Evolutionary conservation across 2,888 invertebrate species (phyloP), one percentile per base, ranked within the genome.

Genomic region (Cryptocephalus moraei): DNA sequence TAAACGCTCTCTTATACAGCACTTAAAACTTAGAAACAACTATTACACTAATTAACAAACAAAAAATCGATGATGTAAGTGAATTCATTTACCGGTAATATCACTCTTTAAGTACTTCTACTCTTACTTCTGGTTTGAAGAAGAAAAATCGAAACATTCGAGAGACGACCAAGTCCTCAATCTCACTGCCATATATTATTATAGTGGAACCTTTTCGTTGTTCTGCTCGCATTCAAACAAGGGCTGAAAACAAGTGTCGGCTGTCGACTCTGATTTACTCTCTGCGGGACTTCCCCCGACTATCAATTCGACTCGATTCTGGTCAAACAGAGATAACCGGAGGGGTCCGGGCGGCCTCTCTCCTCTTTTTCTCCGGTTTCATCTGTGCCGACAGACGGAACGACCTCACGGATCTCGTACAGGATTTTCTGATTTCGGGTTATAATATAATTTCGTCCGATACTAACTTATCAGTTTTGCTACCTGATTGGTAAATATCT

Each of bases 281-380:
- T 42, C 49, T 41, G 14, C 51, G 53, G 57, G 59, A 57, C 52
- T 22, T 51, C 53, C 49, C 43, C 43, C 46, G 46, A 55, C 55
- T 56, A 61, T 59, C 59, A 58, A 58, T 59, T 61, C 56, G 50
- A 54, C 53, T 48, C 49, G 55, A 52, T 59, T 54, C 59, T 61
- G 59, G 57, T 56, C 58, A 61, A 60, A 61, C 57, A 58, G 50
- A 58, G 60, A 61, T 61, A 61, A 56, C 51, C 22, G 22, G 22
- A 22, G 22, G n/a, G 22, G 22, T 22, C 50, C 52, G 34, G 45
- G 32, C 34, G 49, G 41, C 44, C 46, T 32, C 36, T 33, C 44
- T 13, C 53, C 44, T 13, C 53, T 54, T 54, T 50, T 46, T 41
- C 39, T 47, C 43, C 48, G 47, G 46, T 47, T 49, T 50, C 22